Base-by-base conservation (phyloP, 2,113 vertebrate species). In the Riparia riparia region DNA sequence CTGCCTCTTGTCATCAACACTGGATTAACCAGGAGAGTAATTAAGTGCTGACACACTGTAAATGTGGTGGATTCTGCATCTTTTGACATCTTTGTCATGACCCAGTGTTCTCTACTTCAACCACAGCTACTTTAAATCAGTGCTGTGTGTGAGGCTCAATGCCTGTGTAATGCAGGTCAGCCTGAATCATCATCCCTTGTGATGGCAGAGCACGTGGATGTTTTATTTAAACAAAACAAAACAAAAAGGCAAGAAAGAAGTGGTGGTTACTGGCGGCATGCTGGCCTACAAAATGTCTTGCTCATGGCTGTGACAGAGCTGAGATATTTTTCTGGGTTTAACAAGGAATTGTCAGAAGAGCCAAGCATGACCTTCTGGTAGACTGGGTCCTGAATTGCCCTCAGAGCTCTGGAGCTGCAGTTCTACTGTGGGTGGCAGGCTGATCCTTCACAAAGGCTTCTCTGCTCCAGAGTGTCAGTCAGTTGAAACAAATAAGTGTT, bases 151-250 rank as follows among this genome's bases (percentile, higher is more conserved):
- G 74, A 71, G 68, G 50, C 73, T 78, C 2, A 0, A 2, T 86
- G 71, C 64, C 73, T 65, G 17, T 44, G 50, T 82, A 24, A 53
- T 85, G 78, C 87, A 79, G 84, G 85, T 94, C 90, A 93, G 88
- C 54, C 66, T 92, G 85, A 86, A 34, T 93, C 94, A 88, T 87
- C 90, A 54, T 90, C 74, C 79, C 71, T 80, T 82, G 54, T 88
- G 88, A 53, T 72, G 56, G 58, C 5, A 68, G 57, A 77, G 53
- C 90, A 69, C 3, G 4, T 71, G 82, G 44, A 47, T 68, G 28
- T 37, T 90, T 61, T 80, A 61, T 71, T 90, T 37, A 37, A 60
- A 6, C 50, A 93, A 54, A 68, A 37, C 4, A 41, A 41, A 68
- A 37, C 6, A 41, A 44, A 49, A 31, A 49, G 5, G 16, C 28